These are phyloP conservation scores for Otolemur crassicaudatus DNA, from an alignment of 2,797 vertebrate species.

Conservation along the genomic window DNA sequence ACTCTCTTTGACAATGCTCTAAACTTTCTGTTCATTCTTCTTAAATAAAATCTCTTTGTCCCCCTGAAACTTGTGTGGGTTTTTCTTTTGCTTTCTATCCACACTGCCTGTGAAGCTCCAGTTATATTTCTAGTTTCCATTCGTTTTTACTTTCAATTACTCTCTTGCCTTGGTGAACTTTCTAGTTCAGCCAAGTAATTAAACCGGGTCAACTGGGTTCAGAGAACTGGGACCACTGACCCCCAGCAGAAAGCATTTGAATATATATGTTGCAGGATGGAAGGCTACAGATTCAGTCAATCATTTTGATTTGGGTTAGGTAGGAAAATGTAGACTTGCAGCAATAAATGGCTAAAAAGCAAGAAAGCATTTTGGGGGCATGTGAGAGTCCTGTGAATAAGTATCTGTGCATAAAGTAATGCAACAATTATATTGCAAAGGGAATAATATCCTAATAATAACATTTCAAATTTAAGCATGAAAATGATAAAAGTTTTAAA, in stretches of 20 bases:
- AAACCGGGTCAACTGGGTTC: no score
- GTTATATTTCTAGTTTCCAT: no score
- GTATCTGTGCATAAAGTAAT: not conserved
- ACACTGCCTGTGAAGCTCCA: no score
- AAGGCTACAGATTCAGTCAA: not conserved
- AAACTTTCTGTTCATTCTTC: no score
- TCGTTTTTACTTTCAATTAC: no score
- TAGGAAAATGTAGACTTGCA: not conserved
- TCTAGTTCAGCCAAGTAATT: no score
- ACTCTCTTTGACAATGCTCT: no score
- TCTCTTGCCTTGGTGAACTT: no score
- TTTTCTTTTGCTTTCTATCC: no score
- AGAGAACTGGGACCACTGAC: no score
- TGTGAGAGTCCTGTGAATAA: not conserved
- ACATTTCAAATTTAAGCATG: not conserved
- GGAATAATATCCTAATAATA: not conserved
- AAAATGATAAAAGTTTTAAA: not conserved
- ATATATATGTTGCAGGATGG: not conserved
- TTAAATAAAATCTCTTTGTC: no score
- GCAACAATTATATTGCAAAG: not conserved
- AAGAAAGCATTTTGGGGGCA: not conserved
- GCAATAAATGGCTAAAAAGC: not conserved
- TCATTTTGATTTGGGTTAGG: not conserved
- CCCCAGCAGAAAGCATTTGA: not conserved
- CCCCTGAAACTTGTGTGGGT: no score